Conservation (phyloP, 2,113 vertebrate species). For the Brienomyrus longianalis region DNA sequence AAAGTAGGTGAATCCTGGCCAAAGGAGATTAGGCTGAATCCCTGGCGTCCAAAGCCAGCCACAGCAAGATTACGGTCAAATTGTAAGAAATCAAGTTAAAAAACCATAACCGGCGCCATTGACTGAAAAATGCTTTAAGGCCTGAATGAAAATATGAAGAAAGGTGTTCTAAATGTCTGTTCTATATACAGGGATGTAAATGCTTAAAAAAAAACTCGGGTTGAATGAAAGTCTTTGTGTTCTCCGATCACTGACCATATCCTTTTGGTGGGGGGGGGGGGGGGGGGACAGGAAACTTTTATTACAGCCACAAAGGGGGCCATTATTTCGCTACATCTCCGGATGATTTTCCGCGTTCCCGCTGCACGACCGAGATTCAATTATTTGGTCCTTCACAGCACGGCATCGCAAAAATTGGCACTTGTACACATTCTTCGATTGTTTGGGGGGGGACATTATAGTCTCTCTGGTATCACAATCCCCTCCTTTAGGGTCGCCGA, state of each 20-base stretch:
- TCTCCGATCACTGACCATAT: background rate
- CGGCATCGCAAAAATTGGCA: background rate
- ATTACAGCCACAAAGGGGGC: background rate
- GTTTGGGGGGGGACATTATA: too few relatives aligned
- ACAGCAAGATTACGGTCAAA: background rate
- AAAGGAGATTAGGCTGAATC: background rate
- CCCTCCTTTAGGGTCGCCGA: background rate
- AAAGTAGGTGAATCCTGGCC: background rate
- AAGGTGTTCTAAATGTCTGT: background rate
- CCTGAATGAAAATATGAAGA: background rate
- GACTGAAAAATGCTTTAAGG: background rate
- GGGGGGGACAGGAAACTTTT: background rate
- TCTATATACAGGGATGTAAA: background rate
- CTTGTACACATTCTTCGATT: background rate
- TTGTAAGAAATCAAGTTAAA: background rate
- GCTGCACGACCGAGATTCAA: background rate
- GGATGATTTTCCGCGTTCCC: background rate
- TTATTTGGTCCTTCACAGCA: background rate
- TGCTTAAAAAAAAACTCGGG: background rate
- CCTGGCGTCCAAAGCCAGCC: background rate
- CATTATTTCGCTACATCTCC: background rate
- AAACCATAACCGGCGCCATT: background rate
- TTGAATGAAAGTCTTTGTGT: background rate
- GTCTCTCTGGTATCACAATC: background rate
- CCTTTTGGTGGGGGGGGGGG: background rate